Conservation (phyloP, 2,113 vertebrate genomes). For the Pholis gunnellus region DNA sequence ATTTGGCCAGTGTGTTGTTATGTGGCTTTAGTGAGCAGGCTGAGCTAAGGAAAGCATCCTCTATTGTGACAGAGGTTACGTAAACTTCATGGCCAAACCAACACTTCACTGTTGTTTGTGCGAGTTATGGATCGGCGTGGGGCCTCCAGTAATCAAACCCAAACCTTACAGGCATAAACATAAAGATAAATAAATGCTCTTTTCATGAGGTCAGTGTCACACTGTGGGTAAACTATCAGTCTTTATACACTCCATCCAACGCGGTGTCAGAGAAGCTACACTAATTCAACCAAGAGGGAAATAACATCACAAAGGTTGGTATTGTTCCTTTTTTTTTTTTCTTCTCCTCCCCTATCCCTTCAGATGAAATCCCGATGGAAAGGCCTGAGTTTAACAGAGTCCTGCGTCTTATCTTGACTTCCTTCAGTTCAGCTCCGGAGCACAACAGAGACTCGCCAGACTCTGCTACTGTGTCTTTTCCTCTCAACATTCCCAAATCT, state of each 20-base stretch:
- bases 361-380: slow-evolving; percentile 91
- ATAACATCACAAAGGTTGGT: slow-evolving; percentile 75
- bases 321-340: slow-evolving; percentile 62
- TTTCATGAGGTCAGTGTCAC: slow-evolving; percentile 87
- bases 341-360: slow-evolving; percentile 61
- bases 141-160: slow-evolving; percentile 69
- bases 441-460: slow-evolving; percentile 84
- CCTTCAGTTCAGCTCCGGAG: slow-evolving; percentile 89
- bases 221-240: slow-evolving; percentile 85
- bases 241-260: slow-evolving; percentile 74
- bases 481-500: slow-evolving; percentile 91
- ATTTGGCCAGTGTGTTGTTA: slow-evolving; percentile 51
- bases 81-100: slow-evolving; percentile 87
- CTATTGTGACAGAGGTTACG: slow-evolving; percentile 77
- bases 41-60: slow-evolving; percentile 56
- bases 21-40: slow-evolving; percentile 51
- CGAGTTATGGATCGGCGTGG: slow-evolving; percentile 82
- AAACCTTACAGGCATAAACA: slow-evolving; percentile 78
- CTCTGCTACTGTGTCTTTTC: slow-evolving; percentile 67
- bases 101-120: slow-evolving; percentile 85
- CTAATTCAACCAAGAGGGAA: slow-evolving; percentile 79
- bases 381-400: slow-evolving; percentile 97
- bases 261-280: slow-evolving; percentile 78
- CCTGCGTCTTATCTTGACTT: slow-evolving; percentile 88
- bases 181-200: slow-evolving; percentile 91